Conservation (phyloP, 2,888 invertebrate genomes). For the Melieria omissa region DNA sequence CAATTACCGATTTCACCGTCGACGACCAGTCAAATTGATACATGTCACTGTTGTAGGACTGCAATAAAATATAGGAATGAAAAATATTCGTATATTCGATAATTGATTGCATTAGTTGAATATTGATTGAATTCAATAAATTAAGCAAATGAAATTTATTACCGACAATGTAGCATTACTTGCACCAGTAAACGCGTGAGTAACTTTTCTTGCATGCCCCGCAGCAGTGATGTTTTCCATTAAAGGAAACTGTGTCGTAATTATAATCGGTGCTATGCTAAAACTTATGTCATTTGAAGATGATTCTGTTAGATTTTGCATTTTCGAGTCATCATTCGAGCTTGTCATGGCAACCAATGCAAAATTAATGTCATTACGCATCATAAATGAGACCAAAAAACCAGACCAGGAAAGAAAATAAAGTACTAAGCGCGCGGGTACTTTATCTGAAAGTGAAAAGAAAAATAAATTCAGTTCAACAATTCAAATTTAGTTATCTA, state of each 20-base stretch:
- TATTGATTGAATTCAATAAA: background rate
- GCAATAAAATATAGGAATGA: slow-evolving; percentile 36
- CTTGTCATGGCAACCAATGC: slow-evolving; percentile 77
- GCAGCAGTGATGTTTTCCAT: too few species aligned
- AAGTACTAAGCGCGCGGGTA: slow-evolving; percentile 77
- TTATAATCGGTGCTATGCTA: background rate
- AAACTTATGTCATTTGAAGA: slow-evolving; percentile 9
- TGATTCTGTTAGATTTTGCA: slow-evolving; percentile 7
- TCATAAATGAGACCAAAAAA: slow-evolving; percentile 80
- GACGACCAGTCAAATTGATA: slow-evolving; percentile 72
- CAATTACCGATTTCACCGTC: slow-evolving; percentile 73
- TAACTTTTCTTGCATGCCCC: too few species aligned
- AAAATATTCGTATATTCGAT: background rate
- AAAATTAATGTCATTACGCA: slow-evolving; percentile 79
- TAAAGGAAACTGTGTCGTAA: too few species aligned
- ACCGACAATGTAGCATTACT: too few species aligned
- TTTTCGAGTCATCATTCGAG: slow-evolving; percentile 44
- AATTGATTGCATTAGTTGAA: background rate
- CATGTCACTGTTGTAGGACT: slow-evolving; percentile 33
- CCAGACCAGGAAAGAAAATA: slow-evolving; percentile 79
- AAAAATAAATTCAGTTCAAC: background rate
- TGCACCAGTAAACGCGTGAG: too few species aligned
- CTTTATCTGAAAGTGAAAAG: slow-evolving; percentile 65
- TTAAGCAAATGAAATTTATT: background rate
- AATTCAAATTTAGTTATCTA: background rate